Evolutionary conservation across 2,888 invertebrate species (phyloP).

Genomic region (Sesia apiformis): DNA sequence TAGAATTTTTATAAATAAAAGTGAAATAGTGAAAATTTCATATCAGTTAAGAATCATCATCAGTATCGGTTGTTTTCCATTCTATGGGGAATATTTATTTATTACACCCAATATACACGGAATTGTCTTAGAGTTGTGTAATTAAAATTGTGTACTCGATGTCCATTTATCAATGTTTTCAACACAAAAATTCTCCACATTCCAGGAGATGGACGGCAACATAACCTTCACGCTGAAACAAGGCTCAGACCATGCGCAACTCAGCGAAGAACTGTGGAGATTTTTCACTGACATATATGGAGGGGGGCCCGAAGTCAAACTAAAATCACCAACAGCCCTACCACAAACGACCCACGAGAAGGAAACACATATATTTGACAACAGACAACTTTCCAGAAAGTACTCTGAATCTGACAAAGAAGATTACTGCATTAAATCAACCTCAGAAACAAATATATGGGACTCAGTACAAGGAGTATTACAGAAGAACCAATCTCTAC

Average conservation of each 20-base stretch:
- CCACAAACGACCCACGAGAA: constrained; percentile 7
- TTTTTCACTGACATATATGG: constrained; percentile 91
- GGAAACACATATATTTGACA: constrained; percentile 6
- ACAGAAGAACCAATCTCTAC: constrained; percentile 62
- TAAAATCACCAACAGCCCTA: constrained; percentile 30
- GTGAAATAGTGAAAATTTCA: too few species aligned
- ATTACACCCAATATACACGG: not conserved
- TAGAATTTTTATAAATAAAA: too few species aligned
- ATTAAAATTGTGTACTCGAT: not conserved
- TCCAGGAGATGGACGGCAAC: constrained; percentile 55
- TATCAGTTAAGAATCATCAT: too few species aligned
- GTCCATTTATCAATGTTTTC: not conserved
- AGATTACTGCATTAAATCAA: constrained; percentile 57
- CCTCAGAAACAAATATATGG: constrained; percentile 48
- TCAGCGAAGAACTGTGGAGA: constrained; percentile 89
- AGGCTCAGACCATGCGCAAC: constrained; percentile 81
- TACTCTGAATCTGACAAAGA: constrained; percentile 62
- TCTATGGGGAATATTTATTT: not conserved
- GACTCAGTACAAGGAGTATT: constrained; percentile 41
- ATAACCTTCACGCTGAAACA: constrained; percentile 51
- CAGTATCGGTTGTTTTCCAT: too few species aligned
- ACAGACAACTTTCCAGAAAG: constrained; percentile 29
- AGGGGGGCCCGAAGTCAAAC: constrained; percentile 89
- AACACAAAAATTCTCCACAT: constrained; percentile 5
- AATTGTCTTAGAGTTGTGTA: not conserved